Percentiles rank a stretch among this genome's conserved stretches.
These are phyloP conservation scores for Eristalinus sepulchralis DNA, from an alignment of 2,888 invertebrate species.

Conservation along the genomic window DNA sequence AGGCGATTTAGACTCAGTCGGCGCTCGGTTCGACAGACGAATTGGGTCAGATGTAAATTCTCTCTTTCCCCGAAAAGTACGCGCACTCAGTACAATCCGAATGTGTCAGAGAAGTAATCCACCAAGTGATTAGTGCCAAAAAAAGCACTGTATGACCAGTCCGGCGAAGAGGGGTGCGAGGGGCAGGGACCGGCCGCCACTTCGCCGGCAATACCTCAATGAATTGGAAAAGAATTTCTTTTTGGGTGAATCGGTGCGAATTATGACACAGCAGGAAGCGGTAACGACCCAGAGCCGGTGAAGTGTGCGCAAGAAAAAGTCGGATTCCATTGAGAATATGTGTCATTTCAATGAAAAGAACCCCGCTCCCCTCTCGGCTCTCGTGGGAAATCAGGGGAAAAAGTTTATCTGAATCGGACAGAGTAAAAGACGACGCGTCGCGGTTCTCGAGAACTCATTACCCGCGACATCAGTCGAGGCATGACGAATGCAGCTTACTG, in stretches of 20 bases:
- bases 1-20: constrained; percentile 25
- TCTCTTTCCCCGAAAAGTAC: not conserved
- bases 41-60: constrained; percentile 51
- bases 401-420: constrained; percentile 19
- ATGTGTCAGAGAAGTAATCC: constrained; percentile 43
- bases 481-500: constrained; percentile 52
- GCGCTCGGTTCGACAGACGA: constrained; percentile 1
- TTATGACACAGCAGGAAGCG: constrained; percentile 58
- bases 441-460: constrained; percentile 50
- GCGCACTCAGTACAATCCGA: constrained; percentile 3
- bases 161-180: not conserved
- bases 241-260: constrained; percentile 43
- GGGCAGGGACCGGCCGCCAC: not conserved
- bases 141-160: constrained; percentile 5
- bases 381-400: constrained; percentile 17
- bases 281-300: not conserved
- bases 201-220: constrained; percentile 33
- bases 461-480: constrained; percentile 11
- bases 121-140: constrained; percentile 44
- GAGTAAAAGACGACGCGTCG: not conserved
- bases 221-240: constrained; percentile 41
- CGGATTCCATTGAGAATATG: constrained; percentile 5
- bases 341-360: constrained; percentile 21
- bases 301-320: not conserved
- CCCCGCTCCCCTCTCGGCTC: not conserved